Percentiles rank a stretch among this genome's conserved stretches.
Conservation (phyloP, 2,797 vertebrate species). For the Falco cherrug region DNA sequence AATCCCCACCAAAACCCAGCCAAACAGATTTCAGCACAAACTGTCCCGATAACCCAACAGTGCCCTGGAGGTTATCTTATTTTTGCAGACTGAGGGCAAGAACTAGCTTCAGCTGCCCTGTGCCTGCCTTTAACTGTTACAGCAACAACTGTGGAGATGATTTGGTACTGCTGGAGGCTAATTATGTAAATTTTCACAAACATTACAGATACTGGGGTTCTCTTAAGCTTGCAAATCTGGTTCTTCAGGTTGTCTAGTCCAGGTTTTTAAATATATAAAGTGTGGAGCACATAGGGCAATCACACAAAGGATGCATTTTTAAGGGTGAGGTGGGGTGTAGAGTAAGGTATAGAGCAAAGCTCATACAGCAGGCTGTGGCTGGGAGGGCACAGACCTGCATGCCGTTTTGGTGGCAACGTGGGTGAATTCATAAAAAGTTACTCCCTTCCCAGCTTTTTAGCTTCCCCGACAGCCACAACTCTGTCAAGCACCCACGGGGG, state of each 20-base stretch:
- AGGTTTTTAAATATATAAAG: no score
- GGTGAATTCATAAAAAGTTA: neutral
- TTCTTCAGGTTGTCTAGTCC: neutral
- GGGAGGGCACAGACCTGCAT: fast-evolving
- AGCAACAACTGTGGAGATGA: fast-evolving
- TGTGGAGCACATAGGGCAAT: fast-evolving
- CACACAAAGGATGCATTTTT: fast-evolving
- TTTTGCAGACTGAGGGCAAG: neutral
- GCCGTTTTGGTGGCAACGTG: fast-evolving
- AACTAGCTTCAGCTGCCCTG: no score
- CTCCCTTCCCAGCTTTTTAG: no score
- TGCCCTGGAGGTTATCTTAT: no score
- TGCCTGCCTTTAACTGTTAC: neutral
- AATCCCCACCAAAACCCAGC: neutral
- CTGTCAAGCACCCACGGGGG: fast-evolving
- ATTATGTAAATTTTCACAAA: no score
- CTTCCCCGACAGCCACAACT: neutral
- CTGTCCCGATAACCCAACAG: neutral
- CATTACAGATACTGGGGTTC: neutral
- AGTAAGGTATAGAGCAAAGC: fast-evolving
- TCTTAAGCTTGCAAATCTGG: neutral
- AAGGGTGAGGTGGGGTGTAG: fast-evolving
- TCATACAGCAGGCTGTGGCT: fast-evolving
- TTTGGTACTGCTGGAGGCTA: neutral
- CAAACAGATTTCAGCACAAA: neutral